Evolutionary conservation across 2,888 invertebrate genomes (phyloP), one percentile per base, ranked within the genome.

Genomic region (Terebella lapidaria): DNA sequence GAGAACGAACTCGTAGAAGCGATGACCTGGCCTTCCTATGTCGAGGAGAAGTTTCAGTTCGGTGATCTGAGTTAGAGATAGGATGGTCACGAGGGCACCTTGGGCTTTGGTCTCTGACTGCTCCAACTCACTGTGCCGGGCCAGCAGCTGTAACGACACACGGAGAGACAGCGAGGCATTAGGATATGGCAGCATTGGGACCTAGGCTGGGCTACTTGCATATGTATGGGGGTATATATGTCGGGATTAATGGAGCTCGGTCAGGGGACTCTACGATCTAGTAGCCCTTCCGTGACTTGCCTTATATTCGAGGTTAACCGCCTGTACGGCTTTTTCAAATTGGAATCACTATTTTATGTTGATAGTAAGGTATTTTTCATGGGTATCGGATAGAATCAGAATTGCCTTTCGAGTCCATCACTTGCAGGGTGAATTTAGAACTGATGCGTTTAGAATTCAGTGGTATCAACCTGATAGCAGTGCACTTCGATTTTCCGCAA

Each of bases 51-150:
- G 63, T 28, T 69, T 69, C 30, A 69, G 60, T 54, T 69, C 69
- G 0, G 69, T 69, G 55, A 69, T 69, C 53, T 69, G 69, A 3
- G 69, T 68, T 55, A 69, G 57, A 3, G 68, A 70, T 20, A 69
- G 61, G 28, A 69, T 62, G 5, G 68, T 66, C 3, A 69, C 67
- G 4, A 69, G 64, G 3, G 69, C 68, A 15, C 65, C 69, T 53
- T 69, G 69, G 3, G 69, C 69, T 54, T 69, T 69, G 45, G 68
- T 69, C 53, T 69, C 67, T n/a, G 68, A 69, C 59, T 69, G 69
- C 61, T 69, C 69, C 47, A 69, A 49, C 46, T 69, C 69, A 46
- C 62, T 64, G 63, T 69, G 68, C 3, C 69, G 60, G 15, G 69
- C 66, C 57, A 68, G 58, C 24, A 69, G 56, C 69, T 69, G 64